phyloP scores from a whole-genome alignment of 2,888 invertebrate species.

The Andrena camellia region DNA sequence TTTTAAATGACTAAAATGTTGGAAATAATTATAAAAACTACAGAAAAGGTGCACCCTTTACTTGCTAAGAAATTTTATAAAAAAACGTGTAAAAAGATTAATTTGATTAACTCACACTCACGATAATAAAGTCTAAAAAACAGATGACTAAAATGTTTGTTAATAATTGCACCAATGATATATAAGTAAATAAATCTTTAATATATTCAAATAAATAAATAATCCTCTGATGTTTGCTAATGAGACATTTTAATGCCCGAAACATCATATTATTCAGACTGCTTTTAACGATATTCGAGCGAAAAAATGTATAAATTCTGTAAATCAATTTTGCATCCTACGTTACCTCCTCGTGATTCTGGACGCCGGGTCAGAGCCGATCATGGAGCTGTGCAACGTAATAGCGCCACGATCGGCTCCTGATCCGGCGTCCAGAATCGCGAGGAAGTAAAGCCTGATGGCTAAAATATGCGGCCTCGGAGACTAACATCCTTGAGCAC shows the following conservation, averaged over 20 bases:
- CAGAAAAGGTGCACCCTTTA: neutral
- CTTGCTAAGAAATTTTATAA: neutral
- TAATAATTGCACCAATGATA: conserved; percentile 56
- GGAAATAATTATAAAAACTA: neutral
- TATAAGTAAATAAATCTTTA: conserved; percentile 49
- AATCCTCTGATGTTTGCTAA: conserved; percentile 52
- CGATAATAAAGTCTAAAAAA: conserved; percentile 58
- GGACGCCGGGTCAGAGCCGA: conserved; percentile 4
- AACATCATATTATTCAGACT: no score
- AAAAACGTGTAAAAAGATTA: no score
- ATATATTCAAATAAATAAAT: conserved; percentile 47
- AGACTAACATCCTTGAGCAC: no score
- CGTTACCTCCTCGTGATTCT: no score
- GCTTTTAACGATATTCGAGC: no score
- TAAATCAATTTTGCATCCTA: no score
- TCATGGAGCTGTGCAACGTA: no score
- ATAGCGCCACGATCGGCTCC: no score
- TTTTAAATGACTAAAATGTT: conserved; percentile 22
- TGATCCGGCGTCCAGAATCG: no score
- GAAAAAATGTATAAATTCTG: no score
- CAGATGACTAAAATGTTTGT: conserved; percentile 60
- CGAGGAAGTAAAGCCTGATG: no score
- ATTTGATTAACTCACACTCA: conserved; percentile 49
- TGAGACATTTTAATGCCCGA: conserved; percentile 5
- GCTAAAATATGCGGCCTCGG: no score